phyloP scores from a whole-genome alignment of 2,113 vertebrate species.

The Danionella cerebrum region DNA sequence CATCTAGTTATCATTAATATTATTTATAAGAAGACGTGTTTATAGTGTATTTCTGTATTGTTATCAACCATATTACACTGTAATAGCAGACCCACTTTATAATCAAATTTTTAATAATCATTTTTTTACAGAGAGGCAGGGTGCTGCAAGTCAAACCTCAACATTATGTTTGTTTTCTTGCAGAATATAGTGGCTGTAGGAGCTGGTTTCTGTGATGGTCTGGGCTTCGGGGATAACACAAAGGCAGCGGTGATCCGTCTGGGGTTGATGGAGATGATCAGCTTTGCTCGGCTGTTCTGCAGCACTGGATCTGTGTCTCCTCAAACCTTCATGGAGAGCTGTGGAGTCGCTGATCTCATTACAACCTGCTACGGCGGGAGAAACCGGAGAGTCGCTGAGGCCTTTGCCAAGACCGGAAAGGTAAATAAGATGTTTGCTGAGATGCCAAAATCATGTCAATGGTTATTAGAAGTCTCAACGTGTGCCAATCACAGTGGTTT shows the following conservation, averaged over 20 bases:
- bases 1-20: too few species aligned
- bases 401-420: conserved; percentile 84
- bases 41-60: too few species aligned
- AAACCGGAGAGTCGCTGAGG: conserved; percentile 88
- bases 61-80: too few species aligned
- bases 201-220: conserved; percentile 91
- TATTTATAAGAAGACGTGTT: too few species aligned
- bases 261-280: conserved; percentile 95
- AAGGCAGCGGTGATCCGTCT: conserved; percentile 95
- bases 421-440: too few species aligned
- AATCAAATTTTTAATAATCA: neutral
- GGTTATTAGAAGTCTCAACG: too few species aligned
- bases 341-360: conserved; percentile 90
- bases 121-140: neutral
- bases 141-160: neutral
- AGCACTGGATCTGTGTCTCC: conserved; percentile 67
- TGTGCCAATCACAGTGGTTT: too few species aligned
- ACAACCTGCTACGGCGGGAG: conserved; percentile 90
- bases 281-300: conserved; percentile 85
- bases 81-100: neutral
- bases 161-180: neutral
- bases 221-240: conserved; percentile 90
- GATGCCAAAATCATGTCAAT: too few species aligned
- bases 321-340: conserved; percentile 92
- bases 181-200: conserved; percentile 92